Percentiles rank a stretch among this genome's conserved stretches.
These are phyloP conservation scores for Theretra japonica DNA, from an alignment of 2,888 invertebrate species.

Conservation along the genomic window DNA sequence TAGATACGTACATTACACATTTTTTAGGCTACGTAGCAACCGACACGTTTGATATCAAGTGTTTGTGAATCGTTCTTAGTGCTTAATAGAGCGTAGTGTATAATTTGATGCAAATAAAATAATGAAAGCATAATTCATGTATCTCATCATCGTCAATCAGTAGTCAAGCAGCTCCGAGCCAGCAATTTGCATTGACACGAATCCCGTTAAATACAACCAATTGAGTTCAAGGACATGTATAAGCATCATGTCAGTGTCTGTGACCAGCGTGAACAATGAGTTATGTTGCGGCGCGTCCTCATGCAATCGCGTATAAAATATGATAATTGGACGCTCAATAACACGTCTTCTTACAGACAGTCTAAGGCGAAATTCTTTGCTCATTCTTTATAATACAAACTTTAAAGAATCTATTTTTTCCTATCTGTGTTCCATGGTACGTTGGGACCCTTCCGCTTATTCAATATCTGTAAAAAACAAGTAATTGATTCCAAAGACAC, in stretches of 20 bases:
- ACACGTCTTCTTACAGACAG: constrained; percentile 58
- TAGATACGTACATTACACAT: not conserved
- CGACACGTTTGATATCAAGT: not conserved
- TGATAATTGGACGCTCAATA: constrained; percentile 76
- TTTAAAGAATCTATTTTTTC: too few species aligned
- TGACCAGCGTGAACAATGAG: constrained; percentile 83
- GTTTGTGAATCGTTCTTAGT: constrained; percentile 44
- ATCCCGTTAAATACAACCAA: constrained; percentile 79
- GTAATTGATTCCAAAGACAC: not conserved
- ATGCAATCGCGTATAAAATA: constrained; percentile 80
- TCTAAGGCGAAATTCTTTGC: constrained; percentile 35
- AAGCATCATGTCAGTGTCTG: constrained; percentile 75
- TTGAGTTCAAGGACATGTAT: constrained; percentile 82
- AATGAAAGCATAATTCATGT: constrained; percentile 18
- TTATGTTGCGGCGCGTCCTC: constrained; percentile 75
- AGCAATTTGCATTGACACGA: constrained; percentile 79
- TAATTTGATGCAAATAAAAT: constrained; percentile 35
- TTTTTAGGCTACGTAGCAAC: not conserved
- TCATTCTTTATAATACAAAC: not conserved
- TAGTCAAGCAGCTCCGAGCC: constrained; percentile 1
- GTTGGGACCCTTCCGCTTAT: too few species aligned
- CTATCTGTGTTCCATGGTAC: too few species aligned
- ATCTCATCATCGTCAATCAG: constrained; percentile 24
- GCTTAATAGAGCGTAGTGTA: constrained; percentile 54
- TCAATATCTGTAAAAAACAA: not conserved